Evolutionary conservation across 2,797 vertebrate species (phyloP).

Genomic region (Artibeus lituratus): DNA sequence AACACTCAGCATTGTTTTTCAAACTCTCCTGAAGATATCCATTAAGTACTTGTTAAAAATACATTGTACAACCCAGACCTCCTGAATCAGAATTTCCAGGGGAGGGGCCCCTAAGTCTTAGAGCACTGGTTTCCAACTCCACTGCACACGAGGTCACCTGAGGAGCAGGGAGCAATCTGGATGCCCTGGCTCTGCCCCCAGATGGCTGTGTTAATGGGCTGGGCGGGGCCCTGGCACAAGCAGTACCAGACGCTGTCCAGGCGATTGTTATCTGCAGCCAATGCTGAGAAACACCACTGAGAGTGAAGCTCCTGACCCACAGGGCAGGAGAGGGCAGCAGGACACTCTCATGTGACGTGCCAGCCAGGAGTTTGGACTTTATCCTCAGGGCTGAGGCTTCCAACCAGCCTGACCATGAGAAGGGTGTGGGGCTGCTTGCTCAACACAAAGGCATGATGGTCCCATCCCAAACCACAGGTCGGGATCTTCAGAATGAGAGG

Average conservation of each 20-base stretch:
- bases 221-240: background rate
- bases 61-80: background rate
- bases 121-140: background rate
- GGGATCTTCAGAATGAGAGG: background rate
- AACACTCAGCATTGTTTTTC: background rate
- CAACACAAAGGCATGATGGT: background rate
- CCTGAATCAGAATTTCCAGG: background rate
- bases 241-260: background rate
- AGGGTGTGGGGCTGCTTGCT: background rate
- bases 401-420: background rate
- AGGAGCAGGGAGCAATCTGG: background rate
- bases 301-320: background rate
- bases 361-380: constrained; percentile 41
- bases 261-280: constrained; percentile 15
- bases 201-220: background rate
- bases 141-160: background rate
- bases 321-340: background rate
- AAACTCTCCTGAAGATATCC: background rate
- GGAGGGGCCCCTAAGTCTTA: background rate
- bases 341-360: background rate
- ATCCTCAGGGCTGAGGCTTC: background rate
- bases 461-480: background rate
- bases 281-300: background rate
- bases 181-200: background rate
- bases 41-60: background rate